These are phyloP conservation scores for Drosophila putrida DNA, from an alignment of 2,888 invertebrate genomes.

Conservation along the genomic window DNA sequence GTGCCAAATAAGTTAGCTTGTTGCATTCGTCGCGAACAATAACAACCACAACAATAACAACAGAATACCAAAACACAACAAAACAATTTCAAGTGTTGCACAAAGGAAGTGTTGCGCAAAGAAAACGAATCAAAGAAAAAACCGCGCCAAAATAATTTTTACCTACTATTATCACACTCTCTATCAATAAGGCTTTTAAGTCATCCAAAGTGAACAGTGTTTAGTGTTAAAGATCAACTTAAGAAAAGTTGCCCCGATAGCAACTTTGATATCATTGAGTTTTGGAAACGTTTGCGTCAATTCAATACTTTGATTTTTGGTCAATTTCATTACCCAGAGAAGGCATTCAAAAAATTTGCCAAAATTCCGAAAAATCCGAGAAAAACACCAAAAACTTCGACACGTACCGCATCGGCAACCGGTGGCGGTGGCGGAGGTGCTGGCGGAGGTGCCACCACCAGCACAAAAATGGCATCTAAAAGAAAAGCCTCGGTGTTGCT, in stretches of 20 bases:
- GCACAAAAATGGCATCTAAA: conserved; percentile 85
- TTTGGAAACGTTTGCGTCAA: conserved; percentile 72
- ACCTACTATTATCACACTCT: conserved; percentile 26
- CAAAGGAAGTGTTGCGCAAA: too few species aligned
- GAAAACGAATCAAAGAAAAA: conserved; percentile 25
- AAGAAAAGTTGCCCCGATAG: conserved; percentile 56
- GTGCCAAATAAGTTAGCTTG: conserved; percentile 59
- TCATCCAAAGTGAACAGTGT: conserved; percentile 61
- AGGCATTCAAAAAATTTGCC: conserved; percentile 78
- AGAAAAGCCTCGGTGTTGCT: conserved; percentile 85
- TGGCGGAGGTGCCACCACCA: conserved; percentile 83
- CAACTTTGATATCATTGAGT: conserved; percentile 69
- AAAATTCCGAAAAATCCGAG: conserved; percentile 85
- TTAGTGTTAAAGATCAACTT: conserved; percentile 56
- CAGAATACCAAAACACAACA: conserved; percentile 15
- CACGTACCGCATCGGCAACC: conserved; percentile 84
- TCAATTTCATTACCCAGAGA: conserved; percentile 60
- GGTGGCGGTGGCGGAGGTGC: conserved; percentile 83
- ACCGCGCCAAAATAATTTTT: conserved; percentile 47
- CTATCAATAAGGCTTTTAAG: background rate
- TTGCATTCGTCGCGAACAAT: conserved; percentile 52
- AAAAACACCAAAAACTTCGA: conserved; percentile 84
- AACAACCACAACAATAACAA: conserved; percentile 7
- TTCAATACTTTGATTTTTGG: conserved; percentile 69
- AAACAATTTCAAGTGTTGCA: conserved; percentile 20